Evolutionary conservation across 2,797 vertebrate genomes (phyloP), one percentile per base, ranked within the genome.

Genomic region (Simalia tracyae): DNA sequence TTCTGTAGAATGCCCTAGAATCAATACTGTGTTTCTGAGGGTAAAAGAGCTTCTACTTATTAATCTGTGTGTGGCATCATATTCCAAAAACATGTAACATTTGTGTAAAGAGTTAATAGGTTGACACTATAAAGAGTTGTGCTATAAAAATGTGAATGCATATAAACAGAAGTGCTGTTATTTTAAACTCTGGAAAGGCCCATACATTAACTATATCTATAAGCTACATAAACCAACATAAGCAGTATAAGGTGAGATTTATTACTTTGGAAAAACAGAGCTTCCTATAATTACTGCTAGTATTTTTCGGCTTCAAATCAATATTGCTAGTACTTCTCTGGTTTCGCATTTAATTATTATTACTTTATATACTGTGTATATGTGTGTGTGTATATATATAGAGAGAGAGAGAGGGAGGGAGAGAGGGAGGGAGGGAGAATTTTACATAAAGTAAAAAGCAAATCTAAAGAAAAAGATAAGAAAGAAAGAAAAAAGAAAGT

Each of bases 231-330:
- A 81, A 81, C 11, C 17, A 7, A 31, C 12, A 36, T 36, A n/a
- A 60, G 57, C 24, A 36, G 2, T 31, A 31, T 9, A 42, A 26
- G 24, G 28, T 54, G 28, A n/a, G 56, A 9, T 84, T 0, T 46
- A 10, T 90, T 6, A 81, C 94, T 90, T 92, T 60, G 87, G 93
- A 91, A 57, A 1, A 89, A 17, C 54, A 46, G 87, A 0, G 56
- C 59, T 94, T 87, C 93, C 84, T 89, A 0, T 91, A 59, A 64
- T 50, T 8, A 3, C 56, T 46, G 84, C 3, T 61, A 88, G 11
- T 36, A 50, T 4, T 90, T 93, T 14, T 76, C 31, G 86, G 87
- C 63, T 57, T 87, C 19, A 72, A n/a, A 24, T 84, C 92, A 59
- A 81, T 64, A 5, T 2, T 54, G 50, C 50, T 46, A 26, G 15